phyloP scores from a whole-genome alignment of 2,888 invertebrate species.

The Drosophila pegasa region DNA sequence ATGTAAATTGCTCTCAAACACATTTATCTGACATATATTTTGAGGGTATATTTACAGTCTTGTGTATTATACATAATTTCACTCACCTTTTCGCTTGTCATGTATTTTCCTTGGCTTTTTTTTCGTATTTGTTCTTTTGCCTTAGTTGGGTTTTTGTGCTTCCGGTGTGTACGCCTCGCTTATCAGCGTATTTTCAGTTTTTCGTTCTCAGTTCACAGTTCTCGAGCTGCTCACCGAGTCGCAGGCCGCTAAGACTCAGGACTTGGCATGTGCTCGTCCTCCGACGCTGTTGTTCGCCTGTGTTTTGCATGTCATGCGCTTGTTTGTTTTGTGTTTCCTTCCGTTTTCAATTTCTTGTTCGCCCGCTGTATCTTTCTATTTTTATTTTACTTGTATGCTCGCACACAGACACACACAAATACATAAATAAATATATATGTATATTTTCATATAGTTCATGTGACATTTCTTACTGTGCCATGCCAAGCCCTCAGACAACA shows the following conservation, averaged over 20 bases:
- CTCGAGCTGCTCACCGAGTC: slow-evolving; percentile 27
- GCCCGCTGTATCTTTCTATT: slow-evolving; percentile 31
- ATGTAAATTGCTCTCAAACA: neutral
- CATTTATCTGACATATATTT: no score
- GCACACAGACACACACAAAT: slow-evolving; percentile 13
- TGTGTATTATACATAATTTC: neutral
- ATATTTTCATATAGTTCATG: slow-evolving; percentile 46
- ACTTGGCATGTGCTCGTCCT: slow-evolving; percentile 26
- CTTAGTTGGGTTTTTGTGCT: slow-evolving; percentile 38
- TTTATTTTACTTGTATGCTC: slow-evolving; percentile 42
- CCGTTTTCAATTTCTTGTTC: slow-evolving; percentile 74
- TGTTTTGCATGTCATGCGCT: slow-evolving; percentile 77
- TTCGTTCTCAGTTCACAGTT: slow-evolving; percentile 9
- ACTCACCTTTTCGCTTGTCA: slow-evolving; percentile 12
- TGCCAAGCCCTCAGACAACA: neutral
- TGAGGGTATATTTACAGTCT: neutral
- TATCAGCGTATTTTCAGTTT: slow-evolving; percentile 72
- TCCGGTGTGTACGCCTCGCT: slow-evolving; percentile 73
- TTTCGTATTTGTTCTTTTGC: neutral
- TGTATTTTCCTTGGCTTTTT: slow-evolving; percentile 23
- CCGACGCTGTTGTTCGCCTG: slow-evolving; percentile 50
- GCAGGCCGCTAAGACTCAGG: slow-evolving; percentile 17
- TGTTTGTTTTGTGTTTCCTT: slow-evolving; percentile 75
- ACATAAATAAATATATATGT: neutral
- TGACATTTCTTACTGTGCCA: slow-evolving; percentile 50